These are phyloP conservation scores for Mythimna vitellina DNA, from an alignment of 2,888 invertebrate genomes.

Conservation along the genomic window DNA sequence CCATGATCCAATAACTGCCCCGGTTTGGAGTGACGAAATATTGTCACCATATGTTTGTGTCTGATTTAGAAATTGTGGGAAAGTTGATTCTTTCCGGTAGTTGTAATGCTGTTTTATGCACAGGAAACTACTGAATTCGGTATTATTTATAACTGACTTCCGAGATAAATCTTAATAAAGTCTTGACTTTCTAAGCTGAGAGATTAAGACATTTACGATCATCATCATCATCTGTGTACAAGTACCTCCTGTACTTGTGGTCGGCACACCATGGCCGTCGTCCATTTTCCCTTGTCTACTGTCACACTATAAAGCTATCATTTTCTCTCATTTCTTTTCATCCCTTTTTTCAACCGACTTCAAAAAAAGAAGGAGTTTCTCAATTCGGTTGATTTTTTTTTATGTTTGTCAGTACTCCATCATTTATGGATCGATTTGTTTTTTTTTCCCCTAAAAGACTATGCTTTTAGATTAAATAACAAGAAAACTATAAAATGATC, in stretches of 20 bases:
- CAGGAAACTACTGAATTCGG: background rate
- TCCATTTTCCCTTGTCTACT: background rate
- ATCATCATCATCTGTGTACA: background rate
- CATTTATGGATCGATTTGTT: too few relatives aligned
- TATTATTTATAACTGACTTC: background rate
- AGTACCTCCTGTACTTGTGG: background rate
- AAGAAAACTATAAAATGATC: too few relatives aligned
- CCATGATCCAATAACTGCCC: constrained; percentile 11
- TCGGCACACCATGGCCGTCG: background rate
- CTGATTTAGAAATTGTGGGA: constrained; percentile 31
- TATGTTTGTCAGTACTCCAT: too few relatives aligned
- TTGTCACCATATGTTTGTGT: constrained; percentile 9
- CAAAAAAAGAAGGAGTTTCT: too few relatives aligned
- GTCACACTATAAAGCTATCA: background rate
- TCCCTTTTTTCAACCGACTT: too few relatives aligned
- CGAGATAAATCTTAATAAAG: background rate
- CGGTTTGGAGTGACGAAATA: constrained; percentile 24
- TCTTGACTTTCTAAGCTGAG: background rate
- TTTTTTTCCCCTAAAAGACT: too few relatives aligned
- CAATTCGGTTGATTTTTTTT: too few relatives aligned
- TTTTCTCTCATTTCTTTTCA: background rate
- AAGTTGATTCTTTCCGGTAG: constrained; percentile 11
- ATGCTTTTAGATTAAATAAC: too few relatives aligned
- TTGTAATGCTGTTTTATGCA: background rate
- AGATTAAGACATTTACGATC: background rate